Conservation (phyloP, 1,140 invertebrate species). For the Neodiprion fabricii region DNA sequence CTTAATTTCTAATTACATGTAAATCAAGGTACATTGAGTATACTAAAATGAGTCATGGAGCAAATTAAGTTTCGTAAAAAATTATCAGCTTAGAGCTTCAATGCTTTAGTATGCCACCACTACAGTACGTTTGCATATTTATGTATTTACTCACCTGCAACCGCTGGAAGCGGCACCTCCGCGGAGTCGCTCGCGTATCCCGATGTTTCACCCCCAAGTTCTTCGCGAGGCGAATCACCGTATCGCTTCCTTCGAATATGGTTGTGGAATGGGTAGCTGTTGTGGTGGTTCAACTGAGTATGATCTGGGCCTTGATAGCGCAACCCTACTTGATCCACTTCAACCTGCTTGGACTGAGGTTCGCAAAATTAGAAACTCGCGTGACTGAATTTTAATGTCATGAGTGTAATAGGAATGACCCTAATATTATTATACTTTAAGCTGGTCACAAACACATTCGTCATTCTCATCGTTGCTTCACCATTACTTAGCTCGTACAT, state of each 20-base stretch:
- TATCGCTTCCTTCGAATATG: slow-evolving; percentile 19
- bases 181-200: slow-evolving; percentile 75
- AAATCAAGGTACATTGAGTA: no score
- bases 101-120: no score
- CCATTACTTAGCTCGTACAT: no score
- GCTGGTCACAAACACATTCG: no score
- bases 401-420: no score
- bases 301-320: background rate
- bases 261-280: background rate
- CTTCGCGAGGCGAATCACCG: slow-evolving; percentile 51
- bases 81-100: slow-evolving; percentile 5
- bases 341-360: background rate
- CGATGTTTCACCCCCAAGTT: slow-evolving; percentile 72
- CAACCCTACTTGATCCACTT: background rate
- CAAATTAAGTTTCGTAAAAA: slow-evolving; percentile 13
- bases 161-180: slow-evolving; percentile 40
- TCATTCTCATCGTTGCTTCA: no score
- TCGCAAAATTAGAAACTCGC: background rate
- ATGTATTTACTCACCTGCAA: background rate
- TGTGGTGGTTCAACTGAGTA: background rate
- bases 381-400: background rate
- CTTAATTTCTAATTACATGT: no score
- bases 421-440: no score
- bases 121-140: no score
- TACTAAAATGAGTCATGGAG: background rate